Evolutionary conservation across 1,140 invertebrate species (phyloP).

Genomic region (Oryctes rhinoceros): DNA sequence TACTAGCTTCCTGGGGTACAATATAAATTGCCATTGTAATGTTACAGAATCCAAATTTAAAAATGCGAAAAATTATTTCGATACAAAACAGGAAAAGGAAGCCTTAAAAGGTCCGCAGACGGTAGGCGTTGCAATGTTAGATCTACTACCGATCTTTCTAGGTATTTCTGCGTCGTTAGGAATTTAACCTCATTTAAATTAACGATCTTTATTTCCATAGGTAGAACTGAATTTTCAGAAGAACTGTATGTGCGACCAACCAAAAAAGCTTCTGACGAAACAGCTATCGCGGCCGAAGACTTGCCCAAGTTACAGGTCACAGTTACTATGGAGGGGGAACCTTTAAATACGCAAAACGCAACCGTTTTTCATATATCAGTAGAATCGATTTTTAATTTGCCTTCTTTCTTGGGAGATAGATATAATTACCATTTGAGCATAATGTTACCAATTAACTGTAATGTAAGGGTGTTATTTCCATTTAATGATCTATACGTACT

Average conservation of each 20-base stretch:
- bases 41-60: constrained; percentile 22
- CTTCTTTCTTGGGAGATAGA: constrained; percentile 47
- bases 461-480: background rate
- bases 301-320: constrained; percentile 49
- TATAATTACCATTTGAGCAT: constrained; percentile 50
- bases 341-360: constrained; percentile 35
- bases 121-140: constrained; percentile 37
- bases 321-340: constrained; percentile 48
- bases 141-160: constrained; percentile 43
- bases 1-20: background rate
- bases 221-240: constrained; percentile 47
- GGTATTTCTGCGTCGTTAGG: constrained; percentile 40
- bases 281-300: constrained; percentile 47
- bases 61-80: constrained; percentile 16
- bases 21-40: background rate
- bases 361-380: constrained; percentile 51
- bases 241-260: constrained; percentile 46
- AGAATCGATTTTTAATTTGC: constrained; percentile 54
- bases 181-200: constrained; percentile 17
- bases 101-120: constrained; percentile 3
- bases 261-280: constrained; percentile 45
- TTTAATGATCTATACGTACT: background rate
- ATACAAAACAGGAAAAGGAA: constrained; percentile 25
- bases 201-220: constrained; percentile 37
- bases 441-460: constrained; percentile 45